These are phyloP conservation scores for Neodiprion pinetum DNA, from an alignment of 1,140 invertebrate genomes.

Conservation along the genomic window DNA sequence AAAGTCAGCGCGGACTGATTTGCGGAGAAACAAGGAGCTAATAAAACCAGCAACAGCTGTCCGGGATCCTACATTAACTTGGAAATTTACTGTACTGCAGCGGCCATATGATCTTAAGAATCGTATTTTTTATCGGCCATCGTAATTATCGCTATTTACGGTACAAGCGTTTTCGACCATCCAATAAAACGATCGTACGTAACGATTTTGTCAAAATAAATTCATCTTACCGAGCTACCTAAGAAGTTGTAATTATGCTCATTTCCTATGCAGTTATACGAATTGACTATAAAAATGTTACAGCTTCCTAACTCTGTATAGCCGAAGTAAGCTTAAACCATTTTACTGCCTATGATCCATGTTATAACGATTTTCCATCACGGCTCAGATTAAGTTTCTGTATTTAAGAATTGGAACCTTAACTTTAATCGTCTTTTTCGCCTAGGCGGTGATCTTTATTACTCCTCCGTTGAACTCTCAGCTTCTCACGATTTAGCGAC, in stretches of 20 bases:
- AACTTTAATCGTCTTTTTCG: too few species aligned
- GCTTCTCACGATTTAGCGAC: neutral
- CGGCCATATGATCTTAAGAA: neutral
- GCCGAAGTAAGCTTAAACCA: too few species aligned
- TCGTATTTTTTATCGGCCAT: neutral
- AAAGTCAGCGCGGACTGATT: too few species aligned
- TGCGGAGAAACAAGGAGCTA: too few species aligned
- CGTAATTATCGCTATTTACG: neutral
- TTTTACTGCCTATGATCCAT: too few species aligned
- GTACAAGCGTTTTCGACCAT: neutral
- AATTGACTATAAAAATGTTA: too few species aligned
- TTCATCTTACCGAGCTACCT: neutral
- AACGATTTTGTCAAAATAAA: neutral
- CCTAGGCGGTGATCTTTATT: neutral
- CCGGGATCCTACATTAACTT: neutral
- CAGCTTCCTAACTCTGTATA: too few species aligned
- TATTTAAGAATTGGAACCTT: too few species aligned
- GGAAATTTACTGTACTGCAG: neutral
- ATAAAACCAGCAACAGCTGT: neutral
- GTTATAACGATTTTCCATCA: too few species aligned
- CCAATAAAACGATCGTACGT: neutral
- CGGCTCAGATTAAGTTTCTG: too few species aligned
- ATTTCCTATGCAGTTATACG: neutral
- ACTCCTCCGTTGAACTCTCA: too few species aligned
- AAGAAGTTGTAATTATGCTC: neutral